Percentiles rank a stretch among this genome's conserved stretches.
phyloP scores from a whole-genome alignment of 2,888 invertebrate genomes.

The Phalera bucephala region DNA sequence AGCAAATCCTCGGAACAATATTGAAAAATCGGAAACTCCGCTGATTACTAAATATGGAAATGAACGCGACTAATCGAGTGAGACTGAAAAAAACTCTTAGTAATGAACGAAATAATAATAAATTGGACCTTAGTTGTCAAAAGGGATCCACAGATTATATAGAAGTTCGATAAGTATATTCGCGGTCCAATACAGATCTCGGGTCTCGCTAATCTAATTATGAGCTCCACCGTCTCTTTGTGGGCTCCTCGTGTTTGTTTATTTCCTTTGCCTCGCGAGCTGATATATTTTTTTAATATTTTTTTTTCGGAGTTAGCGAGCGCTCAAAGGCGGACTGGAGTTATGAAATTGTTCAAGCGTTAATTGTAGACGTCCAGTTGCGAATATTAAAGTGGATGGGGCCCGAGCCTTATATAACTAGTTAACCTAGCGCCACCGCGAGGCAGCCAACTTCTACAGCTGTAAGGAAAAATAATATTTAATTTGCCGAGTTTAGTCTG shows the following conservation, averaged over 20 bases:
- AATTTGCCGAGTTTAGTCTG: constrained; percentile 62
- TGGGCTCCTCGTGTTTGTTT: constrained; percentile 50
- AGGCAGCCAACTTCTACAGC: constrained; percentile 49
- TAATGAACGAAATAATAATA: constrained; percentile 33
- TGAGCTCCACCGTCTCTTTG: constrained; percentile 53
- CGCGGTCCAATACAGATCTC: constrained; percentile 49
- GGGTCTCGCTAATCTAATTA: constrained; percentile 71
- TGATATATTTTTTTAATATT: constrained; percentile 61
- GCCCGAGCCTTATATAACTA: constrained; percentile 61
- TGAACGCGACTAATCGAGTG: constrained; percentile 18
- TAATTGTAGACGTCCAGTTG: constrained; percentile 79
- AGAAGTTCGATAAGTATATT: constrained; percentile 47
- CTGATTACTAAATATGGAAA: constrained; percentile 27
- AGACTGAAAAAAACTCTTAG: constrained; percentile 18
- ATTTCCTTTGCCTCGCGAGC: constrained; percentile 55
- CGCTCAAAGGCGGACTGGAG: constrained; percentile 76
- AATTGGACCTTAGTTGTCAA: constrained; percentile 37
- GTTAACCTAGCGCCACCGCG: constrained; percentile 56
- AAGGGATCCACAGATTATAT: constrained; percentile 46
- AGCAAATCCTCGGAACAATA: constrained; percentile 7
- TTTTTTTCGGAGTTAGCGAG: constrained; percentile 53
- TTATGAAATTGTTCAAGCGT: constrained; percentile 81
- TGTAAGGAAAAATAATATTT: constrained; percentile 58
- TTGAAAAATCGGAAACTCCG: constrained; percentile 12
- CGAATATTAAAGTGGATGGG: constrained; percentile 76